Conservation (phyloP, 2,113 vertebrate genomes). For the Sinocyclocheilus grahami region DNA sequence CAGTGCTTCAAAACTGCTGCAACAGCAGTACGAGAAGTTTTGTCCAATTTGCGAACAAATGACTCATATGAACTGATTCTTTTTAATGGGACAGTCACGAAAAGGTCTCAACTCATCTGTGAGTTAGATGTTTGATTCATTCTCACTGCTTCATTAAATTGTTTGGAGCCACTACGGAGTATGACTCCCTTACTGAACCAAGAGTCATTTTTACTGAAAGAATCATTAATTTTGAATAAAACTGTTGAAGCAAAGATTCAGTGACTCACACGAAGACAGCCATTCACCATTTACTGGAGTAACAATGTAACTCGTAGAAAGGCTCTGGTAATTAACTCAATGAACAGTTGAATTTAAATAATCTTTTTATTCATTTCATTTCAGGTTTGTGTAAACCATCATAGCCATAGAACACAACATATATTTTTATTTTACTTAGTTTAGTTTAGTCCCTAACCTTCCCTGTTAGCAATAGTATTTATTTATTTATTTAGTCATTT, state of each 20-base stretch:
- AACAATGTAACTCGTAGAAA: not conserved
- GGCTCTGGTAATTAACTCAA: not conserved
- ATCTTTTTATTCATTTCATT: not conserved
- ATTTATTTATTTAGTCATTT: too few relatives aligned
- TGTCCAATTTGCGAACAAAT: not conserved
- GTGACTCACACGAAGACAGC: not conserved
- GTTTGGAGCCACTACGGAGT: not conserved
- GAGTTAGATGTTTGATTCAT: not conserved
- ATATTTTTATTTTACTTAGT: not conserved
- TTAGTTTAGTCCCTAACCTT: not conserved
- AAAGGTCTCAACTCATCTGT: not conserved
- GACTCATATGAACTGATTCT: not conserved
- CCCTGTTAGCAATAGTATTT: not conserved
- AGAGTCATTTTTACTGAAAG: not conserved
- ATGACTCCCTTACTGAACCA: not conserved
- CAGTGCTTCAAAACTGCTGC: not conserved
- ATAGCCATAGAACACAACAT: not conserved
- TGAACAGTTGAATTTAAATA: not conserved
- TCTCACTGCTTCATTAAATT: not conserved
- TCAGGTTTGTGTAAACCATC: not conserved
- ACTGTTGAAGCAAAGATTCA: not conserved
- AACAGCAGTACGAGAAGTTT: not conserved
- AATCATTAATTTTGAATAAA: not conserved
- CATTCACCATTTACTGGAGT: not conserved
- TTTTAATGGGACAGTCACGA: not conserved